Evolutionary conservation across 2,113 vertebrate species (phyloP), one percentile per base, ranked within the genome.

Genomic region (Petrocephalus zakoni): DNA sequence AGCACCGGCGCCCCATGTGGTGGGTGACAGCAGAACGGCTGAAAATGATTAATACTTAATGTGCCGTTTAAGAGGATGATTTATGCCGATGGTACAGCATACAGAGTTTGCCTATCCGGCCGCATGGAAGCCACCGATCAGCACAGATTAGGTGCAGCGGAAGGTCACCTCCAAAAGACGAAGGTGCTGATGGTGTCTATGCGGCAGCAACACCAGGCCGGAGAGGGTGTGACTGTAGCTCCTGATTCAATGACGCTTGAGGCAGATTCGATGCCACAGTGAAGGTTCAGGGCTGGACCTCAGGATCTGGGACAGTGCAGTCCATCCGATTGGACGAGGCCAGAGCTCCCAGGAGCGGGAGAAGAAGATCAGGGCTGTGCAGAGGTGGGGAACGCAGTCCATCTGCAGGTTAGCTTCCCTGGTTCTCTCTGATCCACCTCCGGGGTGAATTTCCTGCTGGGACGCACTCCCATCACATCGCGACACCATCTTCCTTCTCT

Each of bases 11-110:
- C 93, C 92, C 92, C 92, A 90, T 92, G 87, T 2, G 87, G 93
- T 90, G 90, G 89, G 92, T 93, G 94, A 95, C 94, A 95, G 92
- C 93, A 92, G 94, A 93, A 94, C 91, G 93, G 89, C 91, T 91
- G 92, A 95, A 93, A 96, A 96, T 95, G 95, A 96, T 96, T 96
- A 95, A 96, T 96, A 95, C 94, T 96, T 95, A 96, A 95, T 94
- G 93, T 92, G 91, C 93, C 91, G 89, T 95, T 96, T 96, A 96
- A 95, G 94, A 95, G 93, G 94, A 95, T 95, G 95, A 96, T 96
- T 96, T 95, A 96, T 96, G 94, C 94, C 94, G 91, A 92, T 91
- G 94, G 95, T 93, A 93, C 89, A 91, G 84, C 89, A 68, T 90
- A 92, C 92, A 93, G 93, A 92, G 93, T 94, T 93, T 92, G 93